These are phyloP conservation scores for Silurus lanzhouensis DNA, from an alignment of 2,797 vertebrate genomes.

Conservation along the genomic window DNA sequence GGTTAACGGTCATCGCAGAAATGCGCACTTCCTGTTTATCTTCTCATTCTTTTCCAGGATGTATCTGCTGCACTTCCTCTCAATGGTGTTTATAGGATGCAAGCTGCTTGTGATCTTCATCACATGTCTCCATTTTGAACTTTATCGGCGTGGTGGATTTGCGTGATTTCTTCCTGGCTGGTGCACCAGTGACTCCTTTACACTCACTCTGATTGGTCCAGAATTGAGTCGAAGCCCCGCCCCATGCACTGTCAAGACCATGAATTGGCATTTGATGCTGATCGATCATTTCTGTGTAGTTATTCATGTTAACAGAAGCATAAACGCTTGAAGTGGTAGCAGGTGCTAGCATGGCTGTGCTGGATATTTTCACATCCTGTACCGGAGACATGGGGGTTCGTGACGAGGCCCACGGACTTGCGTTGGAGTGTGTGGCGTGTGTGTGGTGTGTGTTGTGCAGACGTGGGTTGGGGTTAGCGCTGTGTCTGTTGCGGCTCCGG, in stretches of 20 bases:
- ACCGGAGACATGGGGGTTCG: background rate
- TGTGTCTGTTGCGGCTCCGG: slow-evolving; percentile 92
- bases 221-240: background rate
- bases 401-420: background rate
- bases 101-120: background rate
- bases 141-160: slow-evolving; percentile 94
- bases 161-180: slow-evolving; percentile 85
- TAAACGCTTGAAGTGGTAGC: slow-evolving; percentile 66
- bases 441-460: slow-evolving; percentile 78
- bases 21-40: background rate
- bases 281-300: slow-evolving; percentile 44
- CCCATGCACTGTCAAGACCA: slow-evolving; percentile 31
- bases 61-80: background rate
- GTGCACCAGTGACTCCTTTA: background rate
- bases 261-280: slow-evolving; percentile 65
- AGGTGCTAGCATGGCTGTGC: background rate
- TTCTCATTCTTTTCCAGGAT: background rate
- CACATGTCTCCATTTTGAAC: slow-evolving; percentile 78
- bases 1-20: background rate
- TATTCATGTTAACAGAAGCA: slow-evolving; percentile 39
- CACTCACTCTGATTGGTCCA: slow-evolving; percentile 61
- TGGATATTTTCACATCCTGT: background rate
- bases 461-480: slow-evolving; percentile 92
- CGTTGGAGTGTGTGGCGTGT: background rate
- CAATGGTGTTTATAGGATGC: background rate